Evolutionary conservation across 2,113 vertebrate species (phyloP).

Genomic region (Copsychus sechellarum): DNA sequence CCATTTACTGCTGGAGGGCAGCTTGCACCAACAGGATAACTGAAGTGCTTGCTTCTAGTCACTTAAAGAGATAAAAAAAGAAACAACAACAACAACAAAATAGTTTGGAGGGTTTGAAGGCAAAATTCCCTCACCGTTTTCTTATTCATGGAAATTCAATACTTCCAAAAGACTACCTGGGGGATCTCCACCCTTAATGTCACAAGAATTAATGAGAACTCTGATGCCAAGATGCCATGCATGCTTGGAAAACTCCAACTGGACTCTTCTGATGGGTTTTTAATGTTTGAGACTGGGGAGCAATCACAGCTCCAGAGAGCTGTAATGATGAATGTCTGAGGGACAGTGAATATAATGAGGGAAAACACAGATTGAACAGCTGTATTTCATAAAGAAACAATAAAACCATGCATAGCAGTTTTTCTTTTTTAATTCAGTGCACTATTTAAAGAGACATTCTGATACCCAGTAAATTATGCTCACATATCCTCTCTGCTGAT

Average conservation of each 20-base stretch:
- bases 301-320: not conserved
- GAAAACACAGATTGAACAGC: constrained; percentile 30
- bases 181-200: not conserved
- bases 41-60: not conserved
- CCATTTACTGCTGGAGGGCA: not conserved
- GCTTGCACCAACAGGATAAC: not conserved
- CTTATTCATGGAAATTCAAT: not conserved
- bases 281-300: constrained; percentile 4
- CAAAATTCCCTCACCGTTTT: not conserved
- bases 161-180: not conserved
- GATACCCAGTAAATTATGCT: constrained; percentile 31
- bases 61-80: not conserved
- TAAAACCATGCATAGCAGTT: not conserved
- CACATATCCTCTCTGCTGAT: constrained; percentile 12
- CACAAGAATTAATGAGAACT: not conserved
- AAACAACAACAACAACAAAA: not conserved
- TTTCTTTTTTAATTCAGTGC: constrained; percentile 31
- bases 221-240: not conserved
- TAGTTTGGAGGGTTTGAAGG: not conserved
- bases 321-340: constrained; percentile 20
- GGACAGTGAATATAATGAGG: not conserved
- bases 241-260: constrained; percentile 20
- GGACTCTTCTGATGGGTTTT: constrained; percentile 35
- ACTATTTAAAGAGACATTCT: constrained; percentile 19
- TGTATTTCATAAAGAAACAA: constrained; percentile 62